These are phyloP conservation scores for Hoplostethus atlanticus DNA, from an alignment of 2,797 vertebrate species.

Conservation along the genomic window DNA sequence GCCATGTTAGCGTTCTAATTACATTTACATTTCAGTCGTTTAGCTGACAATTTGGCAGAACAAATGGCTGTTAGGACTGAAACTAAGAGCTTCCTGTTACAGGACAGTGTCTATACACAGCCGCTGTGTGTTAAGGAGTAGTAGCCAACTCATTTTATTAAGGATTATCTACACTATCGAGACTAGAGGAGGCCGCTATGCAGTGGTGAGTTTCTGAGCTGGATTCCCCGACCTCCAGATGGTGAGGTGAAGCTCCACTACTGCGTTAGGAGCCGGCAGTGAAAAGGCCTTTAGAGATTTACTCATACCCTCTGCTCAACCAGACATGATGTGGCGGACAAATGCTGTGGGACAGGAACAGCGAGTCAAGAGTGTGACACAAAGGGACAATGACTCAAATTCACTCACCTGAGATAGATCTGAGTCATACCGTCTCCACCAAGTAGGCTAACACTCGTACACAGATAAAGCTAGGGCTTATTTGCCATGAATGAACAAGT, in stretches of 20 bases:
- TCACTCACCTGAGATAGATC: background rate
- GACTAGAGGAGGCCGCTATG: conserved; percentile 3
- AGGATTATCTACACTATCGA: background rate
- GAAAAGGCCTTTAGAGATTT: conserved; percentile 60
- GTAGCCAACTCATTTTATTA: background rate
- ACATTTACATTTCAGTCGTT: no score
- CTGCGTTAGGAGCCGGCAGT: conserved; percentile 2
- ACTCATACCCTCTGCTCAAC: conserved; percentile 81
- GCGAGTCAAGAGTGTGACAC: conserved; percentile 40
- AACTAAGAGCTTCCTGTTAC: no score
- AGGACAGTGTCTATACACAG: background rate
- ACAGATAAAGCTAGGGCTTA: background rate
- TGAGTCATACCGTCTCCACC: background rate
- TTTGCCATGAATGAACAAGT: background rate
- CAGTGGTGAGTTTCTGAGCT: conserved; percentile 9
- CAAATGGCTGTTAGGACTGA: no score
- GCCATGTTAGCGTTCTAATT: no score
- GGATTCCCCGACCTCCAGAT: background rate
- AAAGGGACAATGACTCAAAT: background rate
- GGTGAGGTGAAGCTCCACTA: no score
- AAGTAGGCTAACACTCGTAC: background rate
- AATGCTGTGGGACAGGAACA: conserved; percentile 86
- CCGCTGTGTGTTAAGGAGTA: background rate
- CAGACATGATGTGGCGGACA: conserved; percentile 88
- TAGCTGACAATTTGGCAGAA: no score